phyloP scores from a whole-genome alignment of 2,888 invertebrate genomes.

The Drosophila affinis region DNA sequence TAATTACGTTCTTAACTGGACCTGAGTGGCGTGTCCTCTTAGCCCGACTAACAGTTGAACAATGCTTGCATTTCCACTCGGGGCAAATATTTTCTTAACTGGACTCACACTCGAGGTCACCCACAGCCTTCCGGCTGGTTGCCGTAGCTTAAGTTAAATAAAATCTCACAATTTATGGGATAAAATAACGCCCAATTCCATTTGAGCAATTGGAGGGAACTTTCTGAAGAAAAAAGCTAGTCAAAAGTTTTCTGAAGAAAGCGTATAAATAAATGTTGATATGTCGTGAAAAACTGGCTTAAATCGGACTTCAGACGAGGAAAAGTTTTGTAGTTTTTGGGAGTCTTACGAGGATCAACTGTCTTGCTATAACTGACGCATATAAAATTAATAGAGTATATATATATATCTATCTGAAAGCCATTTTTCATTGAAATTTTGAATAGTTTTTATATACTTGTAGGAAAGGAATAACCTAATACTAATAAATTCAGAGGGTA shows the following conservation, averaged over 20 bases:
- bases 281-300: not conserved
- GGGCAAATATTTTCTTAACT: slow-evolving; percentile 24
- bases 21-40: slow-evolving; percentile 52
- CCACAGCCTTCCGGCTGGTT: not conserved
- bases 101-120: not conserved
- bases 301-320: not conserved
- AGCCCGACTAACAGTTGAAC: slow-evolving; percentile 52
- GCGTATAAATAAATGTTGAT: not conserved
- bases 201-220: not conserved
- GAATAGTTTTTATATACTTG: too few relatives aligned
- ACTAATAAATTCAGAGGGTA: too few relatives aligned
- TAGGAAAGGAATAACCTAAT: too few relatives aligned
- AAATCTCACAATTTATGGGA: not conserved
- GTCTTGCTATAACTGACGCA: not conserved
- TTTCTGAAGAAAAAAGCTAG: not conserved
- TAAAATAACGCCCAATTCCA: too few relatives aligned
- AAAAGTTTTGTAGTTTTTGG: not conserved
- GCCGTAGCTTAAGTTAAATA: not conserved
- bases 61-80: slow-evolving; percentile 43
- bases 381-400: not conserved
- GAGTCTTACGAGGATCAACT: too few relatives aligned
- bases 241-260: not conserved
- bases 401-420: too few relatives aligned
- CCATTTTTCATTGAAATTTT: too few relatives aligned
- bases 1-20: slow-evolving; percentile 63